Evolutionary conservation across 1,140 invertebrate genomes (phyloP).

Genomic region (Drosophila equinoxialis): DNA sequence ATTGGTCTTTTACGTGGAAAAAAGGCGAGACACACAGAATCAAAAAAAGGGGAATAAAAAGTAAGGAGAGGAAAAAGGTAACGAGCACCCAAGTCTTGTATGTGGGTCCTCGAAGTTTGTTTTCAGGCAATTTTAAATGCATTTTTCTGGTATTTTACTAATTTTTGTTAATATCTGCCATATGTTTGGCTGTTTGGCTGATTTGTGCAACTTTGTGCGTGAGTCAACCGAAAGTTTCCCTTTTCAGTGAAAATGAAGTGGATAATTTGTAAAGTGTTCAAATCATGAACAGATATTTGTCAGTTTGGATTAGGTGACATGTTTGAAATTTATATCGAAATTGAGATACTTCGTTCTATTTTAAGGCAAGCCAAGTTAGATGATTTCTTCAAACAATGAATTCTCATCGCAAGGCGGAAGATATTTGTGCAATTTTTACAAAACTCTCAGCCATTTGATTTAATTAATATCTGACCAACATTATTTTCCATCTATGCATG

Average conservation of each 20-base stretch:
- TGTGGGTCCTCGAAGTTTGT: slow-evolving; percentile 21
- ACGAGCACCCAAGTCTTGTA: background rate
- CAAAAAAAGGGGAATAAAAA: background rate
- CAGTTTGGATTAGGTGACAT: no score
- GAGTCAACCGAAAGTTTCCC: background rate
- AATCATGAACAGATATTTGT: no score
- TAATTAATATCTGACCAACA: no score
- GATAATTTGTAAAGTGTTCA: background rate
- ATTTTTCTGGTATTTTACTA: slow-evolving; percentile 67
- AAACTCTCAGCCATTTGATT: no score
- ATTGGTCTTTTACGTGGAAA: slow-evolving; percentile 71
- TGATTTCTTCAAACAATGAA: no score
- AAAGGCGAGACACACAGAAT: slow-evolving; percentile 16
- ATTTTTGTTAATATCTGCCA: slow-evolving; percentile 65
- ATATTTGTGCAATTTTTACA: no score
- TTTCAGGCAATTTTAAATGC: slow-evolving; percentile 60
- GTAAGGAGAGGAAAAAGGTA: background rate
- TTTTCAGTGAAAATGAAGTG: background rate
- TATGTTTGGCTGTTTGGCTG: slow-evolving; percentile 35
- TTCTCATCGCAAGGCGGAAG: no score
- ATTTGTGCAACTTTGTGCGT: slow-evolving; percentile 40
- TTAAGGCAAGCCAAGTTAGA: no score
- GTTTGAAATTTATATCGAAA: background rate
- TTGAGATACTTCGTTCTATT: no score
- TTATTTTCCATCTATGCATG: background rate